Base-by-base conservation (phyloP, 2,113 vertebrate genomes). In the Boleophthalmus pectinirostris region DNA sequence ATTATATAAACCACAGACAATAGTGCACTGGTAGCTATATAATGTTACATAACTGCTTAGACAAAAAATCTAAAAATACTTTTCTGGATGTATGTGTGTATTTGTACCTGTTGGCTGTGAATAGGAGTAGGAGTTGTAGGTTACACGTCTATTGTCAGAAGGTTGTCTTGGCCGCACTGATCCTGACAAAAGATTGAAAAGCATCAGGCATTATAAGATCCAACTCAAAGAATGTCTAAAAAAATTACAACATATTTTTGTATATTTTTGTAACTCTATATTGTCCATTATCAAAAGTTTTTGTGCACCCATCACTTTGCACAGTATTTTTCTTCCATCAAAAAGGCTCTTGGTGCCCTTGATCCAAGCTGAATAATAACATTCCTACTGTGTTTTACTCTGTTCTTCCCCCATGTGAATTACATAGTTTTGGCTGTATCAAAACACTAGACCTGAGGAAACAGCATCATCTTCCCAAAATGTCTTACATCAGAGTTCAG, bases 41-140 rank as follows among this genome's bases (percentile, higher is more conserved):
- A 25, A n/a, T 56, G 20, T 61, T 33, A 33, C 58, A 33, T 29
- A 60, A 15, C 14, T 56, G 24, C 57, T 60, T 6, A 18, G 6
- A 33, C 14, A 61, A 61, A 16, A 61, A 61, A 16, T 60, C 24
- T 33, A 33, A 61, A 61, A 61, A 33, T 10, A 58, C 21, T 57
- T 18, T 6, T 18, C 4, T 18, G 15, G 16, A 20, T 18, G 18
- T n/a, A 18, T n/a, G 51, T 57, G 3, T 14, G 21, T 25, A 15
- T 58, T 29, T 5, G 47, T 89, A 91, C 89, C 90, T 88, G 89
- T 81, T 69, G 84, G 88, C 74, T 90, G 87, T 14, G 85, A 25
- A 56, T 93, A 92, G 0, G 79, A 38, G 53, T 91, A 84, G 0
- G 60, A 65, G 72, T 93, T 93, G 81, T 87, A 70, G 58, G 69